Conservation (phyloP, 2,113 vertebrate species). For the Catagonus wagneri region DNA sequence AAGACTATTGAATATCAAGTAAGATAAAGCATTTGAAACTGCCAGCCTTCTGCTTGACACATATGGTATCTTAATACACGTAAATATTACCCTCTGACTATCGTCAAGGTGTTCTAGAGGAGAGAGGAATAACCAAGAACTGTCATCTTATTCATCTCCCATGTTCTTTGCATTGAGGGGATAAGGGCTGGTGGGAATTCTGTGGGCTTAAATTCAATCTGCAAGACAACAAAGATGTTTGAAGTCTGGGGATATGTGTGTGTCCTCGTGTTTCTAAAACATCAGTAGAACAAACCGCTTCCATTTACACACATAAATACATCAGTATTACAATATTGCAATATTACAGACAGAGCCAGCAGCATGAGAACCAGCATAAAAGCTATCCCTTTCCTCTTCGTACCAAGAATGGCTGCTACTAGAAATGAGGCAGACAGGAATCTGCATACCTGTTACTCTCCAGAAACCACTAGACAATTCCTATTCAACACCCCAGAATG, state of each 20-base stretch:
- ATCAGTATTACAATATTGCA: not conserved
- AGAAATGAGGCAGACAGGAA: not conserved
- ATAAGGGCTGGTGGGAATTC: not conserved
- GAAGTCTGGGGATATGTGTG: not conserved
- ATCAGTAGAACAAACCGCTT: not conserved
- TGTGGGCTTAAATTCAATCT: not conserved
- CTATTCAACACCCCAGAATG: not conserved
- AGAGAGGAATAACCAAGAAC: not conserved
- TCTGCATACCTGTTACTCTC: not conserved
- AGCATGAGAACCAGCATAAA: not conserved
- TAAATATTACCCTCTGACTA: not conserved
- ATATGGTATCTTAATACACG: not conserved
- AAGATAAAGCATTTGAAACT: not conserved
- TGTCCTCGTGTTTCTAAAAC: slow-evolving; percentile 8
- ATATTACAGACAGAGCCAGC: not conserved
- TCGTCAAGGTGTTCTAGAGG: not conserved
- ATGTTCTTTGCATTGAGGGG: not conserved
- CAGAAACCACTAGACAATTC: not conserved
- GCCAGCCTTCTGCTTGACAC: not conserved
- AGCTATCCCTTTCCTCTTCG: not conserved
- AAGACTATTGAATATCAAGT: not conserved
- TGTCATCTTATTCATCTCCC: not conserved
- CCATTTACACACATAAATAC: not conserved
- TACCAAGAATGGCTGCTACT: not conserved
- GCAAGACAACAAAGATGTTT: not conserved